phyloP scores from a whole-genome alignment of 2,888 invertebrate species.

The Quadroppia sp. region DNA sequence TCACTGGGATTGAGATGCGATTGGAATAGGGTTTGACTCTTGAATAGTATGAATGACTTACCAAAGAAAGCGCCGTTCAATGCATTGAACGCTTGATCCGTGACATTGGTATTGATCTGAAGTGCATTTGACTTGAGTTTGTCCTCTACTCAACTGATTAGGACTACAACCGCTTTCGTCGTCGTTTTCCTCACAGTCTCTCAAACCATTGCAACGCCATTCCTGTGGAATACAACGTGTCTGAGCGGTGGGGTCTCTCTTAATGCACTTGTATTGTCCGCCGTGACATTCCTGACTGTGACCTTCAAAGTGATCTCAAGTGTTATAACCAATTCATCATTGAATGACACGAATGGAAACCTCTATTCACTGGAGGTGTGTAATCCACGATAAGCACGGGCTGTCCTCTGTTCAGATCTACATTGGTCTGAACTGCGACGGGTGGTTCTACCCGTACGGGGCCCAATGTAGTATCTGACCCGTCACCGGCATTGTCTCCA shows the following conservation, averaged over 20 bases:
- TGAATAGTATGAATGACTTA: constrained; percentile 26
- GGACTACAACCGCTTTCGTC: constrained; percentile 33
- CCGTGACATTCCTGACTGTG: constrained; percentile 25
- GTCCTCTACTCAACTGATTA: background rate
- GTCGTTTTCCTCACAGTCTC: constrained; percentile 42
- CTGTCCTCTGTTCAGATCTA: background rate
- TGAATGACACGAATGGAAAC: background rate
- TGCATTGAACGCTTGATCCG: constrained; percentile 38
- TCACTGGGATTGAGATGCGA: constrained; percentile 28
- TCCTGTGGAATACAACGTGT: constrained; percentile 39
- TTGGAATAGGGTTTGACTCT: background rate
- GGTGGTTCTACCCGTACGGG: background rate
- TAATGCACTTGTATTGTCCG: constrained; percentile 36
- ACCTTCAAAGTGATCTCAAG: too few species aligned
- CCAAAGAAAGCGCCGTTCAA: constrained; percentile 32
- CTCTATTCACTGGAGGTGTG: too few species aligned
- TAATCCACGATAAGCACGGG: too few species aligned
- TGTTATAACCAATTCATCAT: too few species aligned
- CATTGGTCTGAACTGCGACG: background rate
- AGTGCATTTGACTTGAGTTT: constrained; percentile 7
- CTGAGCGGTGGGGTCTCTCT: constrained; percentile 15
- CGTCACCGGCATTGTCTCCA: background rate
- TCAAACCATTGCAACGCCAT: constrained; percentile 41
- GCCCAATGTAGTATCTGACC: background rate
- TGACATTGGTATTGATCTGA: constrained; percentile 35